Evolutionary conservation across 30 jellyfish, hydroid and myxozoan genomes (phyloP).

Genomic region (Hydractinia echinata): DNA sequence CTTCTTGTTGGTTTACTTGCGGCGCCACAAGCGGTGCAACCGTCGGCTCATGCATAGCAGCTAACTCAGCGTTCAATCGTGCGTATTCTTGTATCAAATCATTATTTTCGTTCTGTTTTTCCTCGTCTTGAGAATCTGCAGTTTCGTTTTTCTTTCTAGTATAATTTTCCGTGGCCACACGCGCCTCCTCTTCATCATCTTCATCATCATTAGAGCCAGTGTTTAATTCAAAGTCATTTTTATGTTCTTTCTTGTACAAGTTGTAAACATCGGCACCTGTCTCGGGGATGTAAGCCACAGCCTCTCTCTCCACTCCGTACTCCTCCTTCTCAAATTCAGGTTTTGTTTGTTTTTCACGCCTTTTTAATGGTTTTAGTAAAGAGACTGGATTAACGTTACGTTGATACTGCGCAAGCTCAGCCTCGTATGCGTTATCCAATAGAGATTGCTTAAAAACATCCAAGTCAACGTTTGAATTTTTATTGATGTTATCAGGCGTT

Average conservation of each 20-base stretch:
- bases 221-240: background rate
- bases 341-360: background rate
- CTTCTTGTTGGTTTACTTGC: slow-evolving; percentile 3
- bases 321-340: slow-evolving; percentile 6
- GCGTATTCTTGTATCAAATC: slow-evolving; percentile 14
- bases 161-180: background rate
- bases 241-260: background rate
- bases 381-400: background rate
- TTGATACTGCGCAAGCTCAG: background rate
- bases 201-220: background rate
- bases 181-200: background rate
- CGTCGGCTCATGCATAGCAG: slow-evolving; percentile 9
- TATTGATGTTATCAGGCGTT: background rate
- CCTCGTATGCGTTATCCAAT: background rate
- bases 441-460: background rate
- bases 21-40: background rate
- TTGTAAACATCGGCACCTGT: slow-evolving; percentile 14
- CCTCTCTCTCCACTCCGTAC: slow-evolving; percentile 1
- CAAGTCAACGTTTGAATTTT: background rate
- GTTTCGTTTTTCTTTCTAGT: slow-evolving; percentile 3
- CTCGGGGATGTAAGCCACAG: background rate
- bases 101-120: slow-evolving; percentile 1
- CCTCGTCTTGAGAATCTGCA: background rate
- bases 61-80: background rate
- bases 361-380: no score